phyloP scores from a whole-genome alignment of 2,113 vertebrate genomes.

The Pygoscelis adeliae region DNA sequence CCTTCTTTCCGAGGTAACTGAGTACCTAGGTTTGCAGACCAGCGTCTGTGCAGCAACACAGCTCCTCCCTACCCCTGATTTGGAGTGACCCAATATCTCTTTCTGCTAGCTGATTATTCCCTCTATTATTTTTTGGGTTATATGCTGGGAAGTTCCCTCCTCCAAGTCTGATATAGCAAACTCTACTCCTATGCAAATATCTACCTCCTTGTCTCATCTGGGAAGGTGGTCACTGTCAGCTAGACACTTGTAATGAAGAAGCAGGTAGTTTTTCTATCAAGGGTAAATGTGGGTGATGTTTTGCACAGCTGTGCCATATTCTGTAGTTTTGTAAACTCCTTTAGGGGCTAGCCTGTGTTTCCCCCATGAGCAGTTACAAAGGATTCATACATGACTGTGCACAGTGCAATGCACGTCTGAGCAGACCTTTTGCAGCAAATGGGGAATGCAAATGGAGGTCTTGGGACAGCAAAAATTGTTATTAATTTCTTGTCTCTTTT shows the following conservation, averaged over 20 bases:
- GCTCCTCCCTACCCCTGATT: not conserved
- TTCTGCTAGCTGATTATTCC: not conserved
- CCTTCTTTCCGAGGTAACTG: not conserved
- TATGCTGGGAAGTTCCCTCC: not conserved
- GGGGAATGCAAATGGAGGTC: not conserved
- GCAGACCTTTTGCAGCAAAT: not conserved
- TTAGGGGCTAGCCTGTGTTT: not conserved
- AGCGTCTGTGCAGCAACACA: not conserved
- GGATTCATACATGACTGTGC: not conserved
- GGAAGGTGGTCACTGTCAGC: not conserved
- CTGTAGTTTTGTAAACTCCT: not conserved
- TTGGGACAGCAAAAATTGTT: not conserved
- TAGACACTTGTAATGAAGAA: not conserved
- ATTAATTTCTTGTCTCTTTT: not conserved
- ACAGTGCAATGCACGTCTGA: not conserved
- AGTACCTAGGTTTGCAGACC: not conserved
- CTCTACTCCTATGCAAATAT: not conserved
- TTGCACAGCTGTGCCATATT: not conserved
- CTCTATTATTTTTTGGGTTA: not conserved
- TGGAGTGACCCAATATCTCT: not conserved
- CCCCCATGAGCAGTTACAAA: not conserved
- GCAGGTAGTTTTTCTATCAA: not conserved
- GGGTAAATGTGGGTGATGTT: not conserved
- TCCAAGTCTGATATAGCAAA: not conserved
- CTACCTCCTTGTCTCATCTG: not conserved